Evolutionary conservation across 2,113 vertebrate species (phyloP).

Genomic region (Eudorcas thomsonii): DNA sequence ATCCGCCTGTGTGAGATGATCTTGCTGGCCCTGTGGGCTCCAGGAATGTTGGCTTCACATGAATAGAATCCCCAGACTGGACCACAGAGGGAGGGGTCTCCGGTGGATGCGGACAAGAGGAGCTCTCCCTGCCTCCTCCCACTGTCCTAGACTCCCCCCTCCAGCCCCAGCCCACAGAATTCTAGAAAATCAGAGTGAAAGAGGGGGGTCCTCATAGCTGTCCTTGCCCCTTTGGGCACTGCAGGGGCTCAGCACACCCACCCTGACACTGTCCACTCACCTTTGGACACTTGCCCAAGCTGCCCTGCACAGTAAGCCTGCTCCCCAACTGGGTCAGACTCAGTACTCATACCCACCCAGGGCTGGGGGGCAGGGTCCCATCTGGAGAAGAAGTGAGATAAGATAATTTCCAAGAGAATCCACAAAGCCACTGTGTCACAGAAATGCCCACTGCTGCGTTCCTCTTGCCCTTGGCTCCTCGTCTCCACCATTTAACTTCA

Average conservation of each 20-base stretch:
- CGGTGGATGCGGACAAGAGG: background rate
- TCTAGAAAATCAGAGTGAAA: background rate
- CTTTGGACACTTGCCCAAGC: background rate
- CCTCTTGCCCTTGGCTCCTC: background rate
- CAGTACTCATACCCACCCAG: accelerated
- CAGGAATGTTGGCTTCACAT: slow-evolving; percentile 58
- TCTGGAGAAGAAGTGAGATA: background rate
- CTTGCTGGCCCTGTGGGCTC: slow-evolving; percentile 40
- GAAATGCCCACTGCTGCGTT: accelerated
- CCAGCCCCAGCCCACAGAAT: background rate
- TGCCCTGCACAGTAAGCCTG: background rate
- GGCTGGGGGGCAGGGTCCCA: accelerated
- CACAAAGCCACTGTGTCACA: too few species aligned
- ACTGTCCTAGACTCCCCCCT: background rate
- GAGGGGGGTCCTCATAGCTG: background rate
- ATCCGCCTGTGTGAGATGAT: background rate
- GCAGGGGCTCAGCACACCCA: accelerated
- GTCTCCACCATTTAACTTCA: background rate
- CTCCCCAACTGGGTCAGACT: too few species aligned
- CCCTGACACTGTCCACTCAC: background rate
- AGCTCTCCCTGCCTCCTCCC: background rate
- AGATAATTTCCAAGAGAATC: background rate
- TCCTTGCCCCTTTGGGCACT: background rate
- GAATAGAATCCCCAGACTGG: slow-evolving; percentile 15
- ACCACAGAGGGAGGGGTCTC: background rate